Evolutionary conservation across 2,888 invertebrate genomes (phyloP).

Genomic region (Merodon equestris): DNA sequence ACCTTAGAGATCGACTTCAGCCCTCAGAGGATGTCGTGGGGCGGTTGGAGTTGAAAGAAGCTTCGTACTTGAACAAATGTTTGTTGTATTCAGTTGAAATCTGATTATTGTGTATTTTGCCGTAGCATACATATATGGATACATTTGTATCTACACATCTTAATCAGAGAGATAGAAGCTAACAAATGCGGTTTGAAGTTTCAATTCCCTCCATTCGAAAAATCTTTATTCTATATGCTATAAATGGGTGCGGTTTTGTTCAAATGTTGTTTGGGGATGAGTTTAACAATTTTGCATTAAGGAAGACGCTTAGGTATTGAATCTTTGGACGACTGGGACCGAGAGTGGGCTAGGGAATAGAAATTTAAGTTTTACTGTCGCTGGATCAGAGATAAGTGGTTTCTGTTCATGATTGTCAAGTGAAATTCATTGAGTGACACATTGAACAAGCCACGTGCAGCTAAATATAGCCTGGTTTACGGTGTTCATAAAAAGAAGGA

Average conservation of each 20-base stretch:
- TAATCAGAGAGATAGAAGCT: background rate
- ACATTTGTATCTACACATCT: slow-evolving; percentile 3
- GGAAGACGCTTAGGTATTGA: background rate
- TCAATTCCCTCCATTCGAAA: background rate
- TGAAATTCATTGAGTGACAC: background rate
- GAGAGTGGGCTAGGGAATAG: background rate
- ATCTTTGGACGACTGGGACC: too few species aligned
- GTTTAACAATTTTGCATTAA: slow-evolving; percentile 7
- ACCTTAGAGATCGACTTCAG: too few species aligned
- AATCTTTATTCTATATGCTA: background rate
- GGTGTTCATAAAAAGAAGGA: too few species aligned
- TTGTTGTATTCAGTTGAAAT: slow-evolving; percentile 1
- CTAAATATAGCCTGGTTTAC: too few species aligned
- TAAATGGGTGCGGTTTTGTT: background rate
- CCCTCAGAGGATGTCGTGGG: too few species aligned
- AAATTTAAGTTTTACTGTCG: background rate
- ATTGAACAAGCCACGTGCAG: too few species aligned
- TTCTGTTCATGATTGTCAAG: background rate
- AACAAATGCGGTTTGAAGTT: background rate
- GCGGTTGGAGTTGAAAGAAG: background rate
- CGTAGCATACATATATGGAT: too few species aligned
- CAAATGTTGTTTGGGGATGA: background rate
- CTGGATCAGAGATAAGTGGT: background rate
- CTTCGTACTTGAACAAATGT: slow-evolving; percentile 6
- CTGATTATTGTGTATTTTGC: background rate